phyloP scores from a whole-genome alignment of 1,140 invertebrate genomes.

The Mylabris phalerata region DNA sequence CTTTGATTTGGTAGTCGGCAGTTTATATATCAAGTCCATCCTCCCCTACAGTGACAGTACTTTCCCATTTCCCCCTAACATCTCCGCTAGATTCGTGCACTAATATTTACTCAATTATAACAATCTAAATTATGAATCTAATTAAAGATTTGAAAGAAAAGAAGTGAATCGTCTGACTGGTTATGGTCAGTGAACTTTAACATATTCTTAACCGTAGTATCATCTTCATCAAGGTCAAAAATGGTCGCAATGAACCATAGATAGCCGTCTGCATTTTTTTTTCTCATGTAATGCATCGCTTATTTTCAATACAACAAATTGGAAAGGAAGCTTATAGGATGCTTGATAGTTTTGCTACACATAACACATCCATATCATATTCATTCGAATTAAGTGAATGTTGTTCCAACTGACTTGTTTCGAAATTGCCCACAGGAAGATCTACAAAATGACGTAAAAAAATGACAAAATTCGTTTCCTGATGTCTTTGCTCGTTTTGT shows the following conservation, averaged over 20 bases:
- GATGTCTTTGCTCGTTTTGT: not conserved
- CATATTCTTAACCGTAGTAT: no score
- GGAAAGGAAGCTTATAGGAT: no score
- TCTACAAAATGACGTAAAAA: not conserved
- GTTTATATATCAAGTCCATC: conserved; percentile 27
- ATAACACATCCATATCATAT: conserved; percentile 6
- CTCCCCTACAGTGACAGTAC: conserved; percentile 30
- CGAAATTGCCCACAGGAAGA: not conserved
- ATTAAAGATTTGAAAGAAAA: no score
- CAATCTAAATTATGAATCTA: conserved; percentile 1
- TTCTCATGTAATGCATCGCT: no score
- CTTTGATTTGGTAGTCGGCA: conserved; percentile 19
- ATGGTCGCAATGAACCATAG: no score
- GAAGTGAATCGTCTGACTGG: no score
- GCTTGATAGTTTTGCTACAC: no score
- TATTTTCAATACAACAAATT: no score
- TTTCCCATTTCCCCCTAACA: conserved; percentile 22
- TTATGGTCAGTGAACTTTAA: no score
- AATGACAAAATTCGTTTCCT: conserved; percentile 4
- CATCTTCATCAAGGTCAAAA: no score
- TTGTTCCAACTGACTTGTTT: conserved; percentile 4
- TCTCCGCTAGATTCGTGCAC: conserved; percentile 8
- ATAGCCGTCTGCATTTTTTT: no score
- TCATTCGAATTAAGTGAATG: conserved; percentile 7
- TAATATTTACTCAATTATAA: conserved; percentile 10